These are phyloP conservation scores for Oophaga sylvatica DNA, from an alignment of 2,797 vertebrate species.

Conservation along the genomic window DNA sequence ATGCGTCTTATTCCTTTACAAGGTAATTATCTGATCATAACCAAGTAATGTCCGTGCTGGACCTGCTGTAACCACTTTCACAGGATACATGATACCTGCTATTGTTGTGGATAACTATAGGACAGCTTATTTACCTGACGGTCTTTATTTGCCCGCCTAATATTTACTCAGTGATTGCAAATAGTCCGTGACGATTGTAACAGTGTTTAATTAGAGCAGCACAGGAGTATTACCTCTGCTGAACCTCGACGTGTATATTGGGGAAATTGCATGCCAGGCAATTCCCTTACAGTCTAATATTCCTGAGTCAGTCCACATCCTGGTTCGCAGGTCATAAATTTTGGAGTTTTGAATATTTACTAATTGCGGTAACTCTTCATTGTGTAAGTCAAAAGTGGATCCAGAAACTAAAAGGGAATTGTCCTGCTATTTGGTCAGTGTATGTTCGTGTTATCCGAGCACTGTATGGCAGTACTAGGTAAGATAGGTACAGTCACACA, in stretches of 20 bases:
- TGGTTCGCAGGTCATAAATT: too few relatives aligned
- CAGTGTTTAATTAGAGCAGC: neutral
- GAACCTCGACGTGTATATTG: too few relatives aligned
- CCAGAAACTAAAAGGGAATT: too few relatives aligned
- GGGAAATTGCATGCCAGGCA: neutral
- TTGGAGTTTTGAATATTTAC: too few relatives aligned
- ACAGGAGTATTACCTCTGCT: neutral
- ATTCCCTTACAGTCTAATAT: neutral
- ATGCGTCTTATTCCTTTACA: too few relatives aligned
- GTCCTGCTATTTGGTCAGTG: too few relatives aligned
- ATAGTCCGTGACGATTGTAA: slow-evolving; percentile 3
- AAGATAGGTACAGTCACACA: too few relatives aligned
- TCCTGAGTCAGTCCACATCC: too few relatives aligned
- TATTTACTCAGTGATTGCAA: slow-evolving; percentile 46
- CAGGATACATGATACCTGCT: neutral
- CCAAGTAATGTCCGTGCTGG: neutral
- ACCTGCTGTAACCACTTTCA: neutral
- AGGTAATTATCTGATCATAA: too few relatives aligned
- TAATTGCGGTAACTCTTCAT: too few relatives aligned
- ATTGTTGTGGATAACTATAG: slow-evolving; percentile 1
- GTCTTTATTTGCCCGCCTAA: slow-evolving; percentile 25
- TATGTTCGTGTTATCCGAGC: too few relatives aligned
- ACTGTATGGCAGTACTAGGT: neutral
- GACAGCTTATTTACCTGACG: neutral
- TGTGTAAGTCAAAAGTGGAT: too few relatives aligned